These are phyloP conservation scores for Thera britannica DNA, from an alignment of 2,888 invertebrate genomes.

Conservation along the genomic window DNA sequence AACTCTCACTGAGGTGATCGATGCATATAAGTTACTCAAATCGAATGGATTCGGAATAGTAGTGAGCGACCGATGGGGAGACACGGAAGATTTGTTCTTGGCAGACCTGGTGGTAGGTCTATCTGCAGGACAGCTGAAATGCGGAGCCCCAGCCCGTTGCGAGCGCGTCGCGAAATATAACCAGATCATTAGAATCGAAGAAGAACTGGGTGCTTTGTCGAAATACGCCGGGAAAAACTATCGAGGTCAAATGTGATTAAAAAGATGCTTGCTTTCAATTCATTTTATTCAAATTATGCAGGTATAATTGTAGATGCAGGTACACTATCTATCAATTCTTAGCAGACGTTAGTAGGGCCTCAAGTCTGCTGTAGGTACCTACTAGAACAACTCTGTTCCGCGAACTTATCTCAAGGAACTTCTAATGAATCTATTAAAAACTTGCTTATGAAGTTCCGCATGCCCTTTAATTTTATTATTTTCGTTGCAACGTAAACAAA, in stretches of 20 bases:
- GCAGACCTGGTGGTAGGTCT: conserved; percentile 99
- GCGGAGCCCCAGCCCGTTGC: conserved; percentile 98
- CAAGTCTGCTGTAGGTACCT: no score
- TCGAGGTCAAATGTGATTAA: conserved; percentile 83
- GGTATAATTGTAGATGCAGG: no score
- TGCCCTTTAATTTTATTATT: no score
- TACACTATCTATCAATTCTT: no score
- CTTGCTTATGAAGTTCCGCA: no score
- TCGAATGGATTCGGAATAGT: conserved; percentile 95
- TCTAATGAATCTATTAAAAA: no score
- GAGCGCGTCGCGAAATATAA: conserved; percentile 99
- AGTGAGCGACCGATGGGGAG: conserved; percentile 89
- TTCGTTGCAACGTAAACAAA: no score
- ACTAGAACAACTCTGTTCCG: no score
- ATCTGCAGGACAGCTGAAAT: conserved; percentile 98
- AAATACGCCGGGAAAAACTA: conserved; percentile 98
- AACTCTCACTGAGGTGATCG: conserved; percentile 97
- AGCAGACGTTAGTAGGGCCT: no score
- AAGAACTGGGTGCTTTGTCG: conserved; percentile 95
- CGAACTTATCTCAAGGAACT: no score
- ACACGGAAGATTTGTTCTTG: conserved; percentile 99
- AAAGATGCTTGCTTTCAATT: not conserved
- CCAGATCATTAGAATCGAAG: conserved; percentile 98
- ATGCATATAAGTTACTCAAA: conserved; percentile 96
- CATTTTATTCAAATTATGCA: not conserved